These are phyloP conservation scores for Abrostola triplasia DNA, from an alignment of 2,888 invertebrate genomes.

Conservation along the genomic window DNA sequence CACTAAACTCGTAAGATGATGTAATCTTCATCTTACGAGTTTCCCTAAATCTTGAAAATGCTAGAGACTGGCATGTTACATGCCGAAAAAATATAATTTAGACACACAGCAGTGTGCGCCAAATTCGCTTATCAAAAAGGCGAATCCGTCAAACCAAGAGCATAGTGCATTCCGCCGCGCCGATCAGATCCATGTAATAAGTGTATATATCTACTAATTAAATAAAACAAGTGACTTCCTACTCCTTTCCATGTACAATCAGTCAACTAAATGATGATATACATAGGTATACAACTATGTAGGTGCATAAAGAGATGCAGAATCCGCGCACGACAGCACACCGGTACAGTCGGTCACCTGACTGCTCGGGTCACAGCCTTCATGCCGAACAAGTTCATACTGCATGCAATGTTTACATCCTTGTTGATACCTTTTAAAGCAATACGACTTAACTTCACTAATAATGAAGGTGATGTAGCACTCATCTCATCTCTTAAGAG, in stretches of 20 bases:
- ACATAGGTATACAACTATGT: not conserved
- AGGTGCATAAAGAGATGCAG: not conserved
- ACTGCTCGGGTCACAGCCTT: slow-evolving; percentile 46
- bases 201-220: slow-evolving; percentile 16
- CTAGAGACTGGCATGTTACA: too few species aligned
- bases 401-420: slow-evolving; percentile 39
- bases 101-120: too few species aligned
- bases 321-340: not conserved
- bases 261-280: not conserved
- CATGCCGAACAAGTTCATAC: slow-evolving; percentile 47
- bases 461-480: not conserved
- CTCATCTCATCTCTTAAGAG: not conserved
- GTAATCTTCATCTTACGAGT: too few species aligned
- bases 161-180: too few species aligned
- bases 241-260: slow-evolving; percentile 23
- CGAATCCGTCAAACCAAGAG: too few species aligned
- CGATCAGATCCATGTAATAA: not conserved
- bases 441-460: slow-evolving; percentile 4
- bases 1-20: too few species aligned
- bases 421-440: slow-evolving; percentile 40
- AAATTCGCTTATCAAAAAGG: too few species aligned
- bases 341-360: slow-evolving; percentile 16
- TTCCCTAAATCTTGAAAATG: too few species aligned
- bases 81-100: too few species aligned
- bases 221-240: slow-evolving; percentile 26